A percentile compares a stretch with the other conserved stretches of the same genome.
Evolutionary conservation across 2,888 invertebrate genomes (phyloP).

Genomic region (Julus scanicus): DNA sequence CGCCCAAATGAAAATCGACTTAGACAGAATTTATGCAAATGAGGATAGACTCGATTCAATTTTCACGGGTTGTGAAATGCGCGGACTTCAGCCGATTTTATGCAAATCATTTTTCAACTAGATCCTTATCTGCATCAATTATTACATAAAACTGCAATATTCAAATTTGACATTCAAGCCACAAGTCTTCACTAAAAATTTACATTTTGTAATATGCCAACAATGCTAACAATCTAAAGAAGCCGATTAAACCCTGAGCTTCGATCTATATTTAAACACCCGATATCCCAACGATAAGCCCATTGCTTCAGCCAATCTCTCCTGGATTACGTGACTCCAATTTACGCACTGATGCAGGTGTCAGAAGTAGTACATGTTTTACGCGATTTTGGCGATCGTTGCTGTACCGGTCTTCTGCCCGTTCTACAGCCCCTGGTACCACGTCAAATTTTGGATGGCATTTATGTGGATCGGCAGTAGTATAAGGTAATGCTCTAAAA

Average conservation of each 20-base stretch:
- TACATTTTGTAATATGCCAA: not conserved
- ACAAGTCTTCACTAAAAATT: too few species aligned
- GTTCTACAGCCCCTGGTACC: slow-evolving; percentile 23
- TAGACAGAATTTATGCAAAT: too few species aligned
- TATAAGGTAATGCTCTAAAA: not conserved
- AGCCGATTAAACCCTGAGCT: not conserved
- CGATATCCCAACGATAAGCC: not conserved
- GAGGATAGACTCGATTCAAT: too few species aligned
- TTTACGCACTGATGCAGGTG: not conserved
- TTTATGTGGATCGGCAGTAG: not conserved
- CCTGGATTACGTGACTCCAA: not conserved
- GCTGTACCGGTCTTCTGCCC: not conserved
- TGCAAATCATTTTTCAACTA: too few species aligned
- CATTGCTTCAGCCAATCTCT: not conserved
- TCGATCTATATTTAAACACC: not conserved
- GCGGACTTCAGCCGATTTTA: too few species aligned
- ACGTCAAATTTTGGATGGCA: not conserved
- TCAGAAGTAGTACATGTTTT: not conserved
- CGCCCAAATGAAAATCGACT: too few species aligned
- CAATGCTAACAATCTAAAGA: not conserved
- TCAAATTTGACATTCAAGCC: too few species aligned
- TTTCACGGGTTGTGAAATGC: too few species aligned
- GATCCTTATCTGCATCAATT: too few species aligned
- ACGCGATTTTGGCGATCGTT: not conserved
- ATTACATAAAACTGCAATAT: too few species aligned